Conservation (phyloP, 2,888 invertebrate genomes). For the Baccha elongata region DNA sequence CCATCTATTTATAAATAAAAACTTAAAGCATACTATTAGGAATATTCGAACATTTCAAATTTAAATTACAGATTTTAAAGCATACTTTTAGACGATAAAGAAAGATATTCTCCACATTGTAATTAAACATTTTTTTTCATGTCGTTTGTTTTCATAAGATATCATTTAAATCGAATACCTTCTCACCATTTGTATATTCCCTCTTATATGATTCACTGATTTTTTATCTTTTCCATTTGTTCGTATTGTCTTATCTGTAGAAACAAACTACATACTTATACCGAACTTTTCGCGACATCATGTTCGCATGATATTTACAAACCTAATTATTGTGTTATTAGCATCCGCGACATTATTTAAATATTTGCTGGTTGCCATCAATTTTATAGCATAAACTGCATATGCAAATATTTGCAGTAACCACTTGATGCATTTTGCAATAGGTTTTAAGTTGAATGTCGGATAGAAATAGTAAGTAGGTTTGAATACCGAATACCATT, state of each 20-base stretch:
- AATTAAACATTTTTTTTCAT: conserved; percentile 5
- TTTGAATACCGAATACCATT: not conserved
- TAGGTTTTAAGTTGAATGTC: conserved; percentile 11
- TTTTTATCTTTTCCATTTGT: conserved; percentile 6
- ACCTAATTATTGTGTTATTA: conserved; percentile 39
- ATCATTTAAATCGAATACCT: conserved; percentile 5
- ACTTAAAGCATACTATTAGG: conserved; percentile 3
- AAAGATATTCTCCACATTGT: not conserved
- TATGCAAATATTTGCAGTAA: conserved; percentile 46
- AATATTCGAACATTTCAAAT: not conserved
- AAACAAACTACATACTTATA: no score
- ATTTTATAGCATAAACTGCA: conserved; percentile 35
- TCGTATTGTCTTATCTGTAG: not conserved
- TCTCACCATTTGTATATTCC: conserved; percentile 1
- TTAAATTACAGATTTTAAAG: not conserved
- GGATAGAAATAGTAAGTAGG: not conserved
- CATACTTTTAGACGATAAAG: not conserved
- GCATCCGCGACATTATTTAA: conserved; percentile 34
- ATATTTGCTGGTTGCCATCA: conserved; percentile 44
- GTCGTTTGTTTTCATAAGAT: conserved; percentile 7
- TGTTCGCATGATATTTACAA: conserved; percentile 18
- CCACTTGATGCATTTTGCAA: conserved; percentile 20
- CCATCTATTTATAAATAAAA: no score
- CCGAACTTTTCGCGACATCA: not conserved
- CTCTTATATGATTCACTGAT: conserved; percentile 4